Conservation (phyloP, 2,888 invertebrate genomes). For the Eustalomyia histrio region DNA sequence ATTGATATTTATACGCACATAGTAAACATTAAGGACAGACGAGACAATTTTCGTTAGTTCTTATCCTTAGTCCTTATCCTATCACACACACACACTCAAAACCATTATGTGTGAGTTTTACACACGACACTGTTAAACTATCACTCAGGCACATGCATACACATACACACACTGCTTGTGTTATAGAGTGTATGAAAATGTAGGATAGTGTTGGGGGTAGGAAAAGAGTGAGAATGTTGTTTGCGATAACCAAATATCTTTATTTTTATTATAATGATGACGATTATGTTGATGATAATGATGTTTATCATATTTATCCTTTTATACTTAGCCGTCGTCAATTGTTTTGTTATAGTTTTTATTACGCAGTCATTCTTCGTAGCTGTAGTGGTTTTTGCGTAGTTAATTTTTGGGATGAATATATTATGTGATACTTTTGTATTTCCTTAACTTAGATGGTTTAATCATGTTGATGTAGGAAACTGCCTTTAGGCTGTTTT, state of each 20-base stretch:
- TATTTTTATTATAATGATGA: constrained; percentile 32
- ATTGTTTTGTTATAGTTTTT: background rate
- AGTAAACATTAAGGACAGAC: constrained; percentile 3
- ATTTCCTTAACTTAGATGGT: too few relatives aligned
- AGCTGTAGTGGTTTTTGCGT: background rate
- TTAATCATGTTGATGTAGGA: too few relatives aligned
- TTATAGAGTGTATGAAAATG: background rate
- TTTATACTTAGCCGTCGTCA: background rate
- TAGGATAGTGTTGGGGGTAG: background rate
- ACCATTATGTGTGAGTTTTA: constrained; percentile 19
- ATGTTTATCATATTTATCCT: constrained; percentile 26
- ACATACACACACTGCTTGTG: constrained; percentile 20
- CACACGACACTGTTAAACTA: constrained; percentile 5
- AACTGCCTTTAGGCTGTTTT: too few relatives aligned
- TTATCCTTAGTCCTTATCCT: constrained; percentile 16
- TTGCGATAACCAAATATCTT: constrained; percentile 42
- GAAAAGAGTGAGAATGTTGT: constrained; percentile 18
- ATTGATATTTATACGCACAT: background rate
- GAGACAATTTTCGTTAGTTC: background rate
- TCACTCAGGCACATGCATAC: too few relatives aligned
- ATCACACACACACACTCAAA: constrained; percentile 10
- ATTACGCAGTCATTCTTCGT: background rate
- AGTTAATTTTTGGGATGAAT: background rate
- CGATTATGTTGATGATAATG: constrained; percentile 33
- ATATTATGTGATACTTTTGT: background rate